Conservation (phyloP, 2,888 invertebrate genomes). For the Slavum lentiscoides region DNA sequence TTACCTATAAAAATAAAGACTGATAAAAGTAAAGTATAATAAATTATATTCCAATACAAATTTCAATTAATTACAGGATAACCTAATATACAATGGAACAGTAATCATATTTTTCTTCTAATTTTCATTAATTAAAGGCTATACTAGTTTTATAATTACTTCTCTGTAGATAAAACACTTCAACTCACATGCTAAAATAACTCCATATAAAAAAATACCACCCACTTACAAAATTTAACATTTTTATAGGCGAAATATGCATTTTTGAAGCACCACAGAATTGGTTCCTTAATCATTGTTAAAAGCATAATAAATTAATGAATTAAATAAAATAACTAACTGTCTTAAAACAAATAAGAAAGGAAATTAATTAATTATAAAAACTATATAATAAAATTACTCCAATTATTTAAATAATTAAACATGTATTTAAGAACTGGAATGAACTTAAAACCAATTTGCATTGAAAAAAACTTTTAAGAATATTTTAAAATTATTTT, state of each 20-base stretch:
- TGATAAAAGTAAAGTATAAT: not conserved
- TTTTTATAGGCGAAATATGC: conserved; percentile 50
- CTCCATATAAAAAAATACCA: conserved; percentile 33
- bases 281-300: conserved; percentile 49
- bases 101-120: conserved; percentile 14
- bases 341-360: not conserved
- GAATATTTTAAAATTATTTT: no score
- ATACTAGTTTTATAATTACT: conserved; percentile 38
- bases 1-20: not conserved
- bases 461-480: no score
- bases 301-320: conserved; percentile 38
- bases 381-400: not conserved
- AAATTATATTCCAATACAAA: not conserved
- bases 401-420: not conserved
- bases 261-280: conserved; percentile 52
- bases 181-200: conserved; percentile 47
- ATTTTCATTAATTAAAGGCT: conserved; percentile 27
- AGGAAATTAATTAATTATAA: not conserved
- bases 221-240: conserved; percentile 53
- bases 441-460: not conserved
- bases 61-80: not conserved
- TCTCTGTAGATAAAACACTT: conserved; percentile 39
- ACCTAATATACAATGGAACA: conserved; percentile 32
- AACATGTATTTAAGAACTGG: not conserved
- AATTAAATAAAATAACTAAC: conserved; percentile 9